A percentile compares a stretch with the other conserved stretches of the same genome.
Evolutionary conservation across 2,113 vertebrate genomes (phyloP).

Genomic region (Copsychus sechellarum): DNA sequence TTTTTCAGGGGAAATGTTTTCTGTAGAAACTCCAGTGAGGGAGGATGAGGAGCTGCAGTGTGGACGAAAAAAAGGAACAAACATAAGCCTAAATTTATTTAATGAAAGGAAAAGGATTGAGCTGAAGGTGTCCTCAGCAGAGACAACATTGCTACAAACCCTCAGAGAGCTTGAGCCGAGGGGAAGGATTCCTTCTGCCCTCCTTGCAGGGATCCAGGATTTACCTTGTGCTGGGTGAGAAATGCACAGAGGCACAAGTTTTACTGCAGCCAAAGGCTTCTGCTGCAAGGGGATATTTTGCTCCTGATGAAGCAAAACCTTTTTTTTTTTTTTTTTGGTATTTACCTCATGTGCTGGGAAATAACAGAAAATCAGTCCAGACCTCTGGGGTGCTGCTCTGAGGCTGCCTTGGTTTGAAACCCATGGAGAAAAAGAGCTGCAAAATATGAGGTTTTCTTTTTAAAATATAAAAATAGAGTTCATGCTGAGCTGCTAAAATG

Average conservation of each 20-base stretch:
- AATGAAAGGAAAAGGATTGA: neutral
- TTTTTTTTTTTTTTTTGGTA: neutral
- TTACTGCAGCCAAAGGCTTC: neutral
- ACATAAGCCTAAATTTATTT: neutral
- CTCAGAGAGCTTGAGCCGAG: neutral
- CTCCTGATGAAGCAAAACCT: neutral
- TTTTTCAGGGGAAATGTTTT: neutral
- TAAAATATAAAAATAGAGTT: neutral
- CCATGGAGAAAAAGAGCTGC: neutral
- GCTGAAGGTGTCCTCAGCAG: neutral
- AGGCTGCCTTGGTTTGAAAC: neutral
- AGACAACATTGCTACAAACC: neutral
- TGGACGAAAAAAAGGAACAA: neutral
- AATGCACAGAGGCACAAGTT: accelerated
- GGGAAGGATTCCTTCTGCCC: neutral
- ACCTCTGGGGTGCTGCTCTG: neutral
- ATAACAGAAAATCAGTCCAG: neutral
- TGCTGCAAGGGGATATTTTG: neutral
- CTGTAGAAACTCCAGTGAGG: neutral
- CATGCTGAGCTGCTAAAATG: neutral
- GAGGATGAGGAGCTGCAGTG: neutral
- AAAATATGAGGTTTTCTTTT: neutral
- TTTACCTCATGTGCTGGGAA: neutral
- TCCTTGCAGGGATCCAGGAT: neutral
- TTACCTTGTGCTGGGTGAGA: neutral